These are phyloP conservation scores for Caenorhabditis macrosperma DNA, from an alignment of 2,888 invertebrate species.

Conservation along the genomic window DNA sequence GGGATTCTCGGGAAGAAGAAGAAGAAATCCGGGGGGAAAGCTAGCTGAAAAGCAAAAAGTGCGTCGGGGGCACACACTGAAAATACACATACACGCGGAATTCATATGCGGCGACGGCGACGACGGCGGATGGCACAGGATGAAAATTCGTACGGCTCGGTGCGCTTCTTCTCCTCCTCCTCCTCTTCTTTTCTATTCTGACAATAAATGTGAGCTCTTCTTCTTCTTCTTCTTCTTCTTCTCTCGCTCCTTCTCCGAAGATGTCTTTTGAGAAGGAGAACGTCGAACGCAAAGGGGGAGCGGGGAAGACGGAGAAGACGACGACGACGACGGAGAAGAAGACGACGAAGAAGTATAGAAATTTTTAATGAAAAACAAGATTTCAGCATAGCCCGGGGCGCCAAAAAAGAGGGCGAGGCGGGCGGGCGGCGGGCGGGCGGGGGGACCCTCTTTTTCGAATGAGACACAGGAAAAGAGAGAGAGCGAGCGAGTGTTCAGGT, in stretches of 20 bases:
- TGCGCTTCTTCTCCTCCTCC: constrained; percentile 20
- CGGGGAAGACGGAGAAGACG: constrained; percentile 13
- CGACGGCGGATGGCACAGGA: constrained; percentile 4
- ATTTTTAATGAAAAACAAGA: constrained; percentile 54
- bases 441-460: constrained; percentile 19
- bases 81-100: no score
- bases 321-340: constrained; percentile 14
- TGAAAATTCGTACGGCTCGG: constrained; percentile 32
- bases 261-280: constrained; percentile 41
- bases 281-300: neutral
- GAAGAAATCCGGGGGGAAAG: no score
- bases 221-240: constrained; percentile 9
- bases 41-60: constrained; percentile 9
- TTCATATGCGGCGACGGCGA: constrained; percentile 9
- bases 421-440: constrained; percentile 13
- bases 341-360: constrained; percentile 45
- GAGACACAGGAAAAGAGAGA: neutral
- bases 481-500: constrained; percentile 9
- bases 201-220: constrained; percentile 50
- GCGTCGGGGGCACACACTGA: no score
- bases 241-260: constrained; percentile 17
- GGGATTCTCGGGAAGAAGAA: no score
- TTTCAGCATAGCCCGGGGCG: constrained; percentile 52
- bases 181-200: constrained; percentile 25
- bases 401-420: constrained; percentile 33